Evolutionary conservation across 2,888 invertebrate species (phyloP).

Genomic region (Hedychridium roseum): DNA sequence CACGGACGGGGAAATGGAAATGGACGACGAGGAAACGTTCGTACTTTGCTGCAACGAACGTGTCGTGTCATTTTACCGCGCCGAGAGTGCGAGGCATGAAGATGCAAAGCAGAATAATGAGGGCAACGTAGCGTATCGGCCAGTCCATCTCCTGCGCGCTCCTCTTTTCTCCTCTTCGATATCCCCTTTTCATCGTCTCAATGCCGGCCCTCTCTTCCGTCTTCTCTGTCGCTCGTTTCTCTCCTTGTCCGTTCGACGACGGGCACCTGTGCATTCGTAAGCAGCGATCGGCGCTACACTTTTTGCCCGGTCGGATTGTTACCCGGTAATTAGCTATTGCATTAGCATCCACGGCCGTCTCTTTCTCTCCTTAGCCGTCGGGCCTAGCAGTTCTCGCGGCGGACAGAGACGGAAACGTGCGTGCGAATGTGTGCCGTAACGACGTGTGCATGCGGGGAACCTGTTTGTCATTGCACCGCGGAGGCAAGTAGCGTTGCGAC

Average conservation of each 20-base stretch:
- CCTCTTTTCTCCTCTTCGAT: not conserved
- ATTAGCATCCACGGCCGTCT: constrained; percentile 20
- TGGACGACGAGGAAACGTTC: not conserved
- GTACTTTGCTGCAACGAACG: too few species aligned
- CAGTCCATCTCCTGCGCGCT: too few species aligned
- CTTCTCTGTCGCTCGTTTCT: too few species aligned
- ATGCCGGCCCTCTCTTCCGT: not conserved
- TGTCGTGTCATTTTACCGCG: too few species aligned
- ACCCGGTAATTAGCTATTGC: constrained; percentile 42
- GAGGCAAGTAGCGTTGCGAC: not conserved
- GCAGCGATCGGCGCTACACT: constrained; percentile 15
- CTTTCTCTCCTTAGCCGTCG: not conserved
- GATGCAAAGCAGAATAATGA: not conserved
- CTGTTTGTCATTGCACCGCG: constrained; percentile 41
- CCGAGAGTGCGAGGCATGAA: too few species aligned
- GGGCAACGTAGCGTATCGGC: not conserved
- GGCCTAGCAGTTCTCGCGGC: constrained; percentile 13
- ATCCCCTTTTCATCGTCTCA: not conserved
- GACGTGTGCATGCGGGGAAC: constrained; percentile 43
- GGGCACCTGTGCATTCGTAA: constrained; percentile 4
- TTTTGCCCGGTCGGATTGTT: constrained; percentile 30
- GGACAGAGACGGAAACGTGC: constrained; percentile 14
- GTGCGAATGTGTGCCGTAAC: constrained; percentile 21
- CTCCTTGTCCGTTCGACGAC: not conserved
- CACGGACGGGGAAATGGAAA: not conserved